A percentile compares a stretch with the other conserved stretches of the same genome.
phyloP scores from a whole-genome alignment of 2,797 vertebrate genomes.

The Microhierax caerulescens region DNA sequence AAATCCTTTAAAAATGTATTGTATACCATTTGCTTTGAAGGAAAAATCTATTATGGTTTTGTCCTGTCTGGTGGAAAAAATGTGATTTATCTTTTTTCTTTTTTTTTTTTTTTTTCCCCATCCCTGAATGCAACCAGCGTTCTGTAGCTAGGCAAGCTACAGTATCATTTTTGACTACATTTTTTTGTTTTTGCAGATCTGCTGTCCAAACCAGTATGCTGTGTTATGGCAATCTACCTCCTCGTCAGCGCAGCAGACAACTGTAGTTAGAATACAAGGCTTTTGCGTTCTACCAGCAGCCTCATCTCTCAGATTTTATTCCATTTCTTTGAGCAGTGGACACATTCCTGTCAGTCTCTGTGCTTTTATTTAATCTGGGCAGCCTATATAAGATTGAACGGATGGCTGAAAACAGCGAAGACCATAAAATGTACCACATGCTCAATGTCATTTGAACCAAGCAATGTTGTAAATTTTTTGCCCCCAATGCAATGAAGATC shows the following conservation, averaged over 20 bases:
- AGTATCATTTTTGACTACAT: background rate
- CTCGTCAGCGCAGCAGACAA: background rate
- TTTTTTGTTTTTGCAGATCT: conserved; percentile 17
- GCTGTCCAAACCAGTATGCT: background rate
- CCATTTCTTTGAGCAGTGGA: conserved; percentile 35
- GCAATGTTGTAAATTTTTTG: background rate
- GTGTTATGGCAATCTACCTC: background rate
- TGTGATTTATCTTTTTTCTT: background rate
- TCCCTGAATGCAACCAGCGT: background rate
- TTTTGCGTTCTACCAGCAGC: background rate
- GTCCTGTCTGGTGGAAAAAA: background rate
- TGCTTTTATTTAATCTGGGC: conserved; percentile 1
- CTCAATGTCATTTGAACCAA: background rate
- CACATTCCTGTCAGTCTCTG: background rate
- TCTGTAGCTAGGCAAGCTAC: background rate
- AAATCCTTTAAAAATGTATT: background rate
- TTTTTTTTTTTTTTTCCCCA: too few relatives aligned
- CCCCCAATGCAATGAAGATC: background rate
- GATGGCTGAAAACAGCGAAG: conserved; percentile 31
- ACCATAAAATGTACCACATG: background rate
- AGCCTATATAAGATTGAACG: background rate
- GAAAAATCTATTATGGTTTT: background rate
- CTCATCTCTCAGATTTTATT: background rate
- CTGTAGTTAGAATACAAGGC: background rate
- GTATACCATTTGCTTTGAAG: background rate